These are phyloP conservation scores for Chloropsis hardwickii DNA, from an alignment of 2,113 vertebrate species.

Conservation along the genomic window DNA sequence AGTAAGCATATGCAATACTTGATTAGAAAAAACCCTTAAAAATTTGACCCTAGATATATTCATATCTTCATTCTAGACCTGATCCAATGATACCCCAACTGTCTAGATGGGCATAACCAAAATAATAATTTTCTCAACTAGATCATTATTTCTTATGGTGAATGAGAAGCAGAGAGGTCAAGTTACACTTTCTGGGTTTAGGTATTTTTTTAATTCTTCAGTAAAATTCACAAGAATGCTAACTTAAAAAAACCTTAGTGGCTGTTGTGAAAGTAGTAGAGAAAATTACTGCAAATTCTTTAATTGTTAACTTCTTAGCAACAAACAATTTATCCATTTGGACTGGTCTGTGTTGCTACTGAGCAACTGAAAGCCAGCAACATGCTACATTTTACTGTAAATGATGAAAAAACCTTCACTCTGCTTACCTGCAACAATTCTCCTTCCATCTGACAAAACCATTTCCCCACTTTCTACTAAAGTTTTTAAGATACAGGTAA, in stretches of 20 bases:
- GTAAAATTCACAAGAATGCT: not conserved
- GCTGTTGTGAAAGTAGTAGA: not conserved
- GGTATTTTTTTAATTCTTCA: not conserved
- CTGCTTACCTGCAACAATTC: constrained; percentile 88
- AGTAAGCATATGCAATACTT: not conserved
- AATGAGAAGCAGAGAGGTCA: not conserved
- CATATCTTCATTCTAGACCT: not conserved
- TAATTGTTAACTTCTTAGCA: not conserved
- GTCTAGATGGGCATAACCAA: not conserved
- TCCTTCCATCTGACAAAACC: constrained; percentile 93
- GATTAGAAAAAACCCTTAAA: not conserved
- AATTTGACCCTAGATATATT: not conserved
- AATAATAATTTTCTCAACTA: not conserved
- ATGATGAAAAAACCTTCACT: rapidly evolving
- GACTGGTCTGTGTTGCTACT: not conserved
- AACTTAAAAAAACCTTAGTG: not conserved
- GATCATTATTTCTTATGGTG: not conserved
- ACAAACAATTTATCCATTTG: not conserved
- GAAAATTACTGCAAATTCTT: not conserved
- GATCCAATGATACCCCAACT: not conserved
- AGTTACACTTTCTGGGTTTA: not conserved
- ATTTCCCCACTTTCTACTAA: constrained; percentile 97
- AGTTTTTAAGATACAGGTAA: constrained; percentile 96
- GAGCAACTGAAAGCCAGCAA: not conserved
- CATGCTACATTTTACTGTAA: not conserved